Base-by-base conservation (phyloP, 2,113 vertebrate genomes). In the Perognathus longimembris region DNA sequence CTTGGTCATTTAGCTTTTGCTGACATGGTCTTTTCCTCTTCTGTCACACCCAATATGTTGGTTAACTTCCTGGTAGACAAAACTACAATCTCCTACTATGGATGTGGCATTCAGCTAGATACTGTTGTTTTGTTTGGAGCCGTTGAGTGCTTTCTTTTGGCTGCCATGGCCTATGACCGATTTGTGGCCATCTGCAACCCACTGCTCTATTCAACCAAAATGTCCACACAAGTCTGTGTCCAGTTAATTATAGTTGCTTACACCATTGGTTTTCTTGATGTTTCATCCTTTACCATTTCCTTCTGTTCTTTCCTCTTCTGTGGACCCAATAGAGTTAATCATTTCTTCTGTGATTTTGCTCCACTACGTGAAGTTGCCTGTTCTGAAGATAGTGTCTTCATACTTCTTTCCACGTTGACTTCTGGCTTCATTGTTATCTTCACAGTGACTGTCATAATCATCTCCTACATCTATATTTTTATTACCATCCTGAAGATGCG, bases 21-120 rank as follows among this genome's bases (percentile, higher is more conserved):
- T 21, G 83, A 85, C 67, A 73, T 85, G 34, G 67, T 50, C 6
- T 32, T 38, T 32, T 85, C 83, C 30, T 85, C 83, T 22, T 71
- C 83, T 85, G 83, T 85, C 67, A 85, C 83, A 3, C 67, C 83
- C 34, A 85, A 85, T 57, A 85, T 85, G 83, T 63, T 84, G 36
- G 24, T 36, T 11, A 84, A 84, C 1, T 71, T 84, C 15, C 26
- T 84, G 24, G 24, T 57, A 10, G n/a, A 84, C n/a, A 84, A 9
- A 70, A 84, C 30, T 4, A 38, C 32, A 5, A 84, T 84, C 10
- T 71, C 82, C n/a, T 84, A 84, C 15, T n/a, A 70, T 57, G 66
- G 59, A 21, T 81, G 82, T 84, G 45, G 22, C 66, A 70, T 70
- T 6, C 82, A 84, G 67, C 66, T 84, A 6, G 5, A 24, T 21